phyloP scores from a whole-genome alignment of 2,113 vertebrate genomes.

The Taurulus bubalis region DNA sequence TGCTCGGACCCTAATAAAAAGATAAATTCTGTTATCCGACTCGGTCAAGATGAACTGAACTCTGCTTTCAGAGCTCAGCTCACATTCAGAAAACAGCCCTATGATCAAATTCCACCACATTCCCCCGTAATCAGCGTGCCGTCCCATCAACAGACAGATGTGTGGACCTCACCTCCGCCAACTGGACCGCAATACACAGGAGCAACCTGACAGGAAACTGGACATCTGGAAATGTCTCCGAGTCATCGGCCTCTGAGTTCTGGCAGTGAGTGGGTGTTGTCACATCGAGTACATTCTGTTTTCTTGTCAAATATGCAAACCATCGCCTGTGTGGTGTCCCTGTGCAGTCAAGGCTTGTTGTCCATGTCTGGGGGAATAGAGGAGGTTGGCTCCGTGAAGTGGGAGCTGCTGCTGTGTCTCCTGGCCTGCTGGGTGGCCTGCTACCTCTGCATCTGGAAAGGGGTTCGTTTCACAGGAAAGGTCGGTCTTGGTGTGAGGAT shows the following conservation, averaged over 20 bases:
- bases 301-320: neutral
- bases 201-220: constrained; percentile 6
- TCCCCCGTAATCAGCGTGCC: neutral
- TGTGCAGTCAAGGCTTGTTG: constrained; percentile 86
- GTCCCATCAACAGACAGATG: constrained; percentile 40
- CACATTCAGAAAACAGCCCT: too few relatives aligned
- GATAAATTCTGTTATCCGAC: too few relatives aligned
- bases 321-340: neutral
- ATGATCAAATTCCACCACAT: too few relatives aligned
- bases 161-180: constrained; percentile 46
- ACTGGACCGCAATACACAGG: constrained; percentile 6
- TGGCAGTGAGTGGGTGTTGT: constrained; percentile 70
- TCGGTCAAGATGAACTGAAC: too few relatives aligned
- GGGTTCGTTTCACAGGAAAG: constrained; percentile 91
- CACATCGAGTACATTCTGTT: too few relatives aligned
- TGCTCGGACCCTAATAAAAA: too few relatives aligned
- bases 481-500: constrained; percentile 61
- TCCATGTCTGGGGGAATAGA: constrained; percentile 89
- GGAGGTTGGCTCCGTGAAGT: constrained; percentile 86
- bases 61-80: too few relatives aligned
- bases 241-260: constrained; percentile 64
- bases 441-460: constrained; percentile 94
- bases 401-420: constrained; percentile 90
- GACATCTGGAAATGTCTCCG: constrained; percentile 31
- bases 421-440: constrained; percentile 89